Percentiles rank a stretch among this genome's conserved stretches.
Conservation (phyloP, 2,888 invertebrate genomes). For the Ormyrus thymus region DNA sequence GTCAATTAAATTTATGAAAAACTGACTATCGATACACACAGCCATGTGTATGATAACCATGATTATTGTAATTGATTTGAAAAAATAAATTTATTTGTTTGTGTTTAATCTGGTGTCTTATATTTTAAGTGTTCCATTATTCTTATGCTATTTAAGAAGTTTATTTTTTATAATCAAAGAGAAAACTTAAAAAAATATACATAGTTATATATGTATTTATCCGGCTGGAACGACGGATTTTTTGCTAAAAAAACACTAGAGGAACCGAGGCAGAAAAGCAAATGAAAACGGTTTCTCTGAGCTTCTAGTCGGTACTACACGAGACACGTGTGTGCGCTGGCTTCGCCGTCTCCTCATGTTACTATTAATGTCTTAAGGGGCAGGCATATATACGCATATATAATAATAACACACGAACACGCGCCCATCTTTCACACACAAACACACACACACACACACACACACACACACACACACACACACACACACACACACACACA, state of each 20-base stretch:
- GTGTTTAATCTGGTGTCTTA: too few species aligned
- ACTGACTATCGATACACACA: conserved; percentile 15
- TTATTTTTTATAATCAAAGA: too few species aligned
- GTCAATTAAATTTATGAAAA: too few species aligned
- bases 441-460: not conserved
- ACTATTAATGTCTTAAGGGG: conserved; percentile 52
- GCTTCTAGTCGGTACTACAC: conserved; percentile 47
- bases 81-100: not conserved
- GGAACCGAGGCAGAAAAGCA: not conserved
- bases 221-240: conserved; percentile 26
- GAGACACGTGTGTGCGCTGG: conserved; percentile 37
- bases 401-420: not conserved
- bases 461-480: not conserved
- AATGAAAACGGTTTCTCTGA: conserved; percentile 30
- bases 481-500: not conserved
- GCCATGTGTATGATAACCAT: conserved; percentile 27
- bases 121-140: not conserved
- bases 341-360: conserved; percentile 48
- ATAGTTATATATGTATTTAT: conserved; percentile 31
- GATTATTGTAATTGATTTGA: not conserved
- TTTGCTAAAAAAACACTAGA: conserved; percentile 13
- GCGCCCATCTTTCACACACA: not conserved
- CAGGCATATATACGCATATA: conserved; percentile 9
- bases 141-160: not conserved
- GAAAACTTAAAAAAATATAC: conserved; percentile 1